Conservation (phyloP, 2,797 vertebrate species). For the Acanthopagrus latus region DNA sequence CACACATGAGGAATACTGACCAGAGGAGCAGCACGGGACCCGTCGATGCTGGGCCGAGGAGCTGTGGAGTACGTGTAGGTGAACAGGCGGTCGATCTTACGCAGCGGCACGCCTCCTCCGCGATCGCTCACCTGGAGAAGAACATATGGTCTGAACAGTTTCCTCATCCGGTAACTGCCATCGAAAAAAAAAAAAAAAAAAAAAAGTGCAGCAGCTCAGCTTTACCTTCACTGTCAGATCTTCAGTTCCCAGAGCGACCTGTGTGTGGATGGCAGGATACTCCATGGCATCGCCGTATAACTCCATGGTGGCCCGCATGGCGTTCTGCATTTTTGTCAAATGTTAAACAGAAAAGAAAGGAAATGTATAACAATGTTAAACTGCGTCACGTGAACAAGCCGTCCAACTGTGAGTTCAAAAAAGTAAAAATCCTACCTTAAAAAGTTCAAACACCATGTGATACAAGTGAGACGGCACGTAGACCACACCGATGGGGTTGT, state of each 20-base stretch:
- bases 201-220: not conserved
- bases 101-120: constrained; percentile 95
- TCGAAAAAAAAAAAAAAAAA: no score
- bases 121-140: constrained; percentile 92
- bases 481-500: constrained; percentile 90
- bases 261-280: constrained; percentile 91
- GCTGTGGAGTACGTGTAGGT: constrained; percentile 99
- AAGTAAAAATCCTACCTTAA: constrained; percentile 88
- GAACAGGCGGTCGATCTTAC: constrained; percentile 97
- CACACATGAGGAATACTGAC: constrained; percentile 75
- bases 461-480: constrained; percentile 99
- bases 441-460: constrained; percentile 99
- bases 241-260: constrained; percentile 90
- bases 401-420: not conserved
- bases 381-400: no score
- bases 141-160: not conserved
- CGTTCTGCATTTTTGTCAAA: constrained; percentile 87
- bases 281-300: constrained; percentile 88
- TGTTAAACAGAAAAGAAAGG: not conserved
- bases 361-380: not conserved
- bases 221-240: constrained; percentile 96
- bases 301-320: constrained; percentile 99
- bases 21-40: constrained; percentile 91
- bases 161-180: not conserved
- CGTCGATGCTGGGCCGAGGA: constrained; percentile 91